phyloP scores from a whole-genome alignment of 2,888 invertebrate species.

The Erebia epiphron region DNA sequence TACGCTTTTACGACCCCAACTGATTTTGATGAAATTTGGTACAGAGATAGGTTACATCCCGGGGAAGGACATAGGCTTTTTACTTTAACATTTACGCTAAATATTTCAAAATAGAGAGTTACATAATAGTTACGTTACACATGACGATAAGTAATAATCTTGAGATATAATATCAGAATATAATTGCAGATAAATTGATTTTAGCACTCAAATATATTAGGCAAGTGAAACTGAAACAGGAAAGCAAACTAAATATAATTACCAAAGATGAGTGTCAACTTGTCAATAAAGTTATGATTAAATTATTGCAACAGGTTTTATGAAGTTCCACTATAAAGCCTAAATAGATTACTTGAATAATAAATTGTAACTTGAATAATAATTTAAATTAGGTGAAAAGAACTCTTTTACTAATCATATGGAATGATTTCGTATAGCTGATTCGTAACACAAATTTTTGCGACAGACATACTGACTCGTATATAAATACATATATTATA shows the following conservation, averaged over 20 bases:
- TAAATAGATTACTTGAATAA: background rate
- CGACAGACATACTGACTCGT: no score
- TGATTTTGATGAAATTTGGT: no score
- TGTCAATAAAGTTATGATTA: slow-evolving; percentile 9
- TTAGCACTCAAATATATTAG: slow-evolving; percentile 11
- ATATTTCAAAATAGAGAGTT: background rate
- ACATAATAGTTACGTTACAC: background rate
- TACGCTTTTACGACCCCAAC: no score
- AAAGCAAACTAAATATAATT: slow-evolving; percentile 8
- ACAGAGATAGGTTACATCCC: no score
- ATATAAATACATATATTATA: no score
- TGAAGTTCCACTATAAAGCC: background rate
- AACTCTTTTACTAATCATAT: no score
- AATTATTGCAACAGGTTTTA: slow-evolving; percentile 1
- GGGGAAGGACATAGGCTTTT: no score
- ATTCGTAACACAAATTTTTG: no score
- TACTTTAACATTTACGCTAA: background rate
- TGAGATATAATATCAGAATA: background rate
- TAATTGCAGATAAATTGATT: slow-evolving; percentile 8
- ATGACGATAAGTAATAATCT: slow-evolving; percentile 3
- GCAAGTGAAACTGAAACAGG: slow-evolving; percentile 9
- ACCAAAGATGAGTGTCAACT: slow-evolving; percentile 11
- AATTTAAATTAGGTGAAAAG: background rate
- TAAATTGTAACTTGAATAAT: background rate
- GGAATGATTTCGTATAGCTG: no score